phyloP scores from a whole-genome alignment of 1,140 invertebrate species.

The Diprion similis region DNA sequence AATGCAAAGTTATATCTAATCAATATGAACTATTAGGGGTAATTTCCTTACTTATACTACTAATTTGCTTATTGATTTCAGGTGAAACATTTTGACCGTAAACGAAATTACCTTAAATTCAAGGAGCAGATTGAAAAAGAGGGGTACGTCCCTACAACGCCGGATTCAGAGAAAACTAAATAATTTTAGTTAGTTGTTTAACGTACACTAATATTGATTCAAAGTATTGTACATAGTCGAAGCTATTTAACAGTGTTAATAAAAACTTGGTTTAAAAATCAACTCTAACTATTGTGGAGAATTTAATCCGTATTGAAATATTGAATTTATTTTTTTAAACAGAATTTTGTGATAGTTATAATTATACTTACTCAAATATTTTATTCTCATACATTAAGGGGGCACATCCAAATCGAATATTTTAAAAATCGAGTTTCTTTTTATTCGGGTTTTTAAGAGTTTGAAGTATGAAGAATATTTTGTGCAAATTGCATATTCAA shows the following conservation, averaged over 20 bases:
- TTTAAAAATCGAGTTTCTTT: no score
- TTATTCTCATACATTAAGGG: background rate
- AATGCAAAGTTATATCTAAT: no score
- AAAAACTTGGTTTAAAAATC: background rate
- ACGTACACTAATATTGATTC: background rate
- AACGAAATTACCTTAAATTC: conserved; percentile 85
- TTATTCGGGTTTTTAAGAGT: no score
- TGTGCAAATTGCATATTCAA: no score
- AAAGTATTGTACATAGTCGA: conserved; percentile 1
- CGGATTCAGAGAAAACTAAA: conserved; percentile 15
- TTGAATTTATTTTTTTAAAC: background rate
- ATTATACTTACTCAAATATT: background rate
- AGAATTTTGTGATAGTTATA: background rate
- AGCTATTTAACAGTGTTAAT: background rate
- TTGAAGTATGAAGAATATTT: no score
- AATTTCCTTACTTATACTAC: no score
- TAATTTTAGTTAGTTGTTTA: background rate
- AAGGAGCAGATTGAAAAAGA: conserved; percentile 87
- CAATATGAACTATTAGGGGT: no score
- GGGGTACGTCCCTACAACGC: conserved; percentile 75
- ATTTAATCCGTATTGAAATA: background rate
- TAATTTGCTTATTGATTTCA: conserved; percentile 44
- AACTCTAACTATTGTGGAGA: background rate
- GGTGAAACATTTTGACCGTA: conserved; percentile 94
- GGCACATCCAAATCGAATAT: no score